These are phyloP conservation scores for Idris sp. DNA, from an alignment of 1,140 invertebrate species.

Conservation along the genomic window DNA sequence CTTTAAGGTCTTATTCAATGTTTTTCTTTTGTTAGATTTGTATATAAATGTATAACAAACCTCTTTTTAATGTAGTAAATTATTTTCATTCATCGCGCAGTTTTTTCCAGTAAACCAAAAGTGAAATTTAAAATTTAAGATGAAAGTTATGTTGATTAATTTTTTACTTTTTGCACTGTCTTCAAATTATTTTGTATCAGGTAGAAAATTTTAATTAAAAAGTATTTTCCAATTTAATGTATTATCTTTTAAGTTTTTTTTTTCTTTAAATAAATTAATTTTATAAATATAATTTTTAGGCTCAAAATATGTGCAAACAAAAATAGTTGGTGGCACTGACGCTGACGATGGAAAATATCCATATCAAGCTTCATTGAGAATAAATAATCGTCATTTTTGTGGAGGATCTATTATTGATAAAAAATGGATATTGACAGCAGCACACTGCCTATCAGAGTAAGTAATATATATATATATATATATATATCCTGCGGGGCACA, in stretches of 20 bases:
- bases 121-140: background rate
- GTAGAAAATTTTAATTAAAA: conserved; percentile 4
- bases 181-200: conserved; percentile 4
- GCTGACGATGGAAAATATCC: conserved; percentile 75
- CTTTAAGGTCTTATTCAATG: conserved; percentile 33
- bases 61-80: conserved; percentile 3
- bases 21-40: conserved; percentile 2
- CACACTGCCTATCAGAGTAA: conserved; percentile 77
- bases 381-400: conserved; percentile 74
- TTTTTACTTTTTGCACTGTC: background rate
- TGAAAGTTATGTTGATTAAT: background rate
- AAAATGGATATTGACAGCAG: conserved; percentile 79
- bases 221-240: background rate
- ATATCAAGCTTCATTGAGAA: conserved; percentile 75
- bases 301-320: conserved; percentile 32
- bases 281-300: conserved; percentile 7
- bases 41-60: conserved; percentile 13
- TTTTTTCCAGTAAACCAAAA: too few relatives aligned
- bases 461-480: too few relatives aligned
- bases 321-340: conserved; percentile 76
- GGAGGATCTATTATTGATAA: conserved; percentile 79
- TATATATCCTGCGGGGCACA: too few relatives aligned
- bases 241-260: too few relatives aligned
- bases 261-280: too few relatives aligned
- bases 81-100: conserved; percentile 5